A percentile compares a stretch with the other conserved stretches of the same genome.
These are phyloP conservation scores for Meloidogyne exigua DNA, from an alignment of 1,140 invertebrate genomes.

Conservation along the genomic window DNA sequence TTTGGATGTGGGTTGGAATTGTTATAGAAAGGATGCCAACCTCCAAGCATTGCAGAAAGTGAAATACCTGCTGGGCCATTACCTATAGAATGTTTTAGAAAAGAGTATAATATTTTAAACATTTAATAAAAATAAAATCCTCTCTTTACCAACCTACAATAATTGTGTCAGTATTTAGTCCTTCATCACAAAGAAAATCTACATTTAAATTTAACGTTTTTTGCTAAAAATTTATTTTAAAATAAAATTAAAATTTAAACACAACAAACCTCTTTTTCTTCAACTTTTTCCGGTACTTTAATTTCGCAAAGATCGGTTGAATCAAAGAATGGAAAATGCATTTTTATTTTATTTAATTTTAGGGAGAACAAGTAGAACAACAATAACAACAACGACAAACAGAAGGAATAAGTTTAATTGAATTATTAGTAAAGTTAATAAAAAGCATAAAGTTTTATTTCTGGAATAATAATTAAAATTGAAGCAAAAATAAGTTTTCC, in stretches of 20 bases:
- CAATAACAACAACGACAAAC: background rate
- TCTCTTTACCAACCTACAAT: slow-evolving; percentile 5
- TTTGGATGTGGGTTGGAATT: slow-evolving; percentile 45
- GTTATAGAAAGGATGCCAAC: slow-evolving; percentile 56
- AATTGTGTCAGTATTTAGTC: slow-evolving; percentile 12
- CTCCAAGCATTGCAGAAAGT: slow-evolving; percentile 56
- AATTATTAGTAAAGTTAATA: no score
- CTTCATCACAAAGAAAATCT: background rate
- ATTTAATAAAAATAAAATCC: background rate
- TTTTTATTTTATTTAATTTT: background rate
- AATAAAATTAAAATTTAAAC: background rate
- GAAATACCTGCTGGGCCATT: slow-evolving; percentile 59
- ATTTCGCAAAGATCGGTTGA: background rate
- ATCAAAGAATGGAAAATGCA: background rate
- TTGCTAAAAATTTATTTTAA: background rate
- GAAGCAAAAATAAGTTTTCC: no score
- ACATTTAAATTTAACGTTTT: background rate
- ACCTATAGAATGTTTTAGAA: no score
- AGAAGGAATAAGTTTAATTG: background rate
- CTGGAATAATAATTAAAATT: no score
- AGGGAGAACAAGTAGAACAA: background rate
- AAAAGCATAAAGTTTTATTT: no score
- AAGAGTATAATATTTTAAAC: no score
- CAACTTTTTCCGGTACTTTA: background rate
- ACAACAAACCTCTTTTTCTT: background rate